Evolutionary conservation across 1,140 invertebrate species (phyloP), one percentile per base, ranked within the genome.

Genomic region (Myzus persicae): DNA sequence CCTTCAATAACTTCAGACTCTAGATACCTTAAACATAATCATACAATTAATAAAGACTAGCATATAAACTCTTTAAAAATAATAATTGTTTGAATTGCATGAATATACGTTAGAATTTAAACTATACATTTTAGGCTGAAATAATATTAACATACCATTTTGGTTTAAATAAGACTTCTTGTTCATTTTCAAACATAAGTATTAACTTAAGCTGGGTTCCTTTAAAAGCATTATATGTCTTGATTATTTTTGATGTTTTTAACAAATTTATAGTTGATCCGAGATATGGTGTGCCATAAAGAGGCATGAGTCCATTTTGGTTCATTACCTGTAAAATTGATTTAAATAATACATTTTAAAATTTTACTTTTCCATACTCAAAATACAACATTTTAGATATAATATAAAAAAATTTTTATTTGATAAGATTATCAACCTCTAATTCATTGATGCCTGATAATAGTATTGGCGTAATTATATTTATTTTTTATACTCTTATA

Each of bases 171-270:
- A 98, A 96, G 38, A 97, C 97, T 95, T 97, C 97, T 94, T 98
- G 96, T 48, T 97, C 96, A 40, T 97, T 97, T 95, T 97, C 96
- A 84, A 99, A 95, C 36, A 96, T 96, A 36, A 99, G 94, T 94
- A 98, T 95, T 31, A 99, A 95, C 95, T 99, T 99, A 42, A 99
- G 95, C 95, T 99, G 98, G 59, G 98, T 99, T 90, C 98, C 98
- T 95, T 97, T 96, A 89, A 95, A 96, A 95, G 96, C 97, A 95
- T 97, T 97, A 95, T 97, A 97, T 26, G 97, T 98, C 92, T 96
- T 95, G 6, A 96, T 95, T 94, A 99, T 98, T 94, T 96, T 96
- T 48, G 97, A 96, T 90, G 95, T 96, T 76, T 96, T 96, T 94
- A 99, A 95, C 26, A 96, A 96, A 82, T 96, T 95, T 38, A 99